Conservation (phyloP, 2,113 vertebrate species). For the Larimichthys polyactis region DNA sequence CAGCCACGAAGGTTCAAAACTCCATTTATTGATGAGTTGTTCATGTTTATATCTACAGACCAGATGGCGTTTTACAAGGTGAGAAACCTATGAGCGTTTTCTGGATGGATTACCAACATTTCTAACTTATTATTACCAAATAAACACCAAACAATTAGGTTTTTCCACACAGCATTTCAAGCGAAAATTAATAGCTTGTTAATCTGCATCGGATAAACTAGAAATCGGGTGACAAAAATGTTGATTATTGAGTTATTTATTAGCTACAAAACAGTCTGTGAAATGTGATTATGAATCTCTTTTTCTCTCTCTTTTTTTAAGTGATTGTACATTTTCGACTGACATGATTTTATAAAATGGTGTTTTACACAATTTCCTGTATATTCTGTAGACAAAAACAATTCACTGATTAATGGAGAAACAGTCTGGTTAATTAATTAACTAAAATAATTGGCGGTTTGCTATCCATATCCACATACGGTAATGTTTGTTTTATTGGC, state of each 20-base stretch:
- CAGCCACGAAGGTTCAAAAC: too few species aligned
- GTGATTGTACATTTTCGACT: background rate
- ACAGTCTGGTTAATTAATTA: background rate
- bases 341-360: too few species aligned
- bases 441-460: background rate
- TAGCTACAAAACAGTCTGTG: background rate
- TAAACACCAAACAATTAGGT: background rate
- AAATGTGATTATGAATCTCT: background rate
- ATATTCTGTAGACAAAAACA: background rate
- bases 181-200: background rate
- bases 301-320: background rate
- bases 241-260: background rate
- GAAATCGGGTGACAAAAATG: background rate
- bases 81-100: background rate
- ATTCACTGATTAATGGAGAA: background rate
- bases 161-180: background rate
- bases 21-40: background rate
- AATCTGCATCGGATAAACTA: background rate
- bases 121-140: background rate
- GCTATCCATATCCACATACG: too few species aligned
- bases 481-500: background rate
- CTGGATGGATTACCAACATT: background rate
- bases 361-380: background rate
- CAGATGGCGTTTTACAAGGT: background rate
- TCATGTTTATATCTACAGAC: background rate